Conservation (phyloP, 53 echinoderm and acorn worm genomes). For the Paracentrotus lividus region DNA sequence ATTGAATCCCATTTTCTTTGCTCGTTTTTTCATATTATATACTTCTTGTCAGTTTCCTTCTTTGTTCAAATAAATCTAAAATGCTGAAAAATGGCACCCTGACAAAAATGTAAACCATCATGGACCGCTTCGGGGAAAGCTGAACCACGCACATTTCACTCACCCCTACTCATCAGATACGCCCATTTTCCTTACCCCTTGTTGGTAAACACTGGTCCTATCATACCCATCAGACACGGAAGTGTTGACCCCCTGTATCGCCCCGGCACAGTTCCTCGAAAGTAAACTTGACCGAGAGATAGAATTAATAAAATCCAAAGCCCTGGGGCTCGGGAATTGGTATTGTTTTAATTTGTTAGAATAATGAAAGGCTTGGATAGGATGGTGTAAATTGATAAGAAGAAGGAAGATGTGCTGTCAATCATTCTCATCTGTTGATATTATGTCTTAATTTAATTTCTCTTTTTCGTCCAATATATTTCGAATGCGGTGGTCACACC, state of each 20-base stretch:
- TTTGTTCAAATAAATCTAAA: too few relatives aligned
- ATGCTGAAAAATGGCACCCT: too few relatives aligned
- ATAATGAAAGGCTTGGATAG: not conserved
- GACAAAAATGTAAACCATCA: not conserved
- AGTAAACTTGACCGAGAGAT: slow-evolving; percentile 31
- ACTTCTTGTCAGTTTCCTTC: too few relatives aligned
- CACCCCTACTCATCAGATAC: too few relatives aligned
- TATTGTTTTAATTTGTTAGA: not conserved
- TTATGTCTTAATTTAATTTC: not conserved
- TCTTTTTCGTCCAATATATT: not conserved
- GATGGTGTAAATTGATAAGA: not conserved
- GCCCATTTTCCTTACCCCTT: too few relatives aligned
- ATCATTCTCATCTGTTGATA: not conserved
- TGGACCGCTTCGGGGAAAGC: not conserved
- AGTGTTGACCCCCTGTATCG: slow-evolving; percentile 25
- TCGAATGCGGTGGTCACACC: too few relatives aligned
- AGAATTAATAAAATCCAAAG: not conserved
- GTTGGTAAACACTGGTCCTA: not conserved
- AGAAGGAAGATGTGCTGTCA: not conserved
- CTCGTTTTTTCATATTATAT: too few relatives aligned
- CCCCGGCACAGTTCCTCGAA: not conserved
- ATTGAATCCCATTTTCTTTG: too few relatives aligned
- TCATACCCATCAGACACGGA: not conserved
- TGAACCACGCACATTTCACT: not conserved
- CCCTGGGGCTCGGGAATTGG: not conserved